Conservation (phyloP, 2,888 invertebrate species). For the Neoscelio sp. region DNA sequence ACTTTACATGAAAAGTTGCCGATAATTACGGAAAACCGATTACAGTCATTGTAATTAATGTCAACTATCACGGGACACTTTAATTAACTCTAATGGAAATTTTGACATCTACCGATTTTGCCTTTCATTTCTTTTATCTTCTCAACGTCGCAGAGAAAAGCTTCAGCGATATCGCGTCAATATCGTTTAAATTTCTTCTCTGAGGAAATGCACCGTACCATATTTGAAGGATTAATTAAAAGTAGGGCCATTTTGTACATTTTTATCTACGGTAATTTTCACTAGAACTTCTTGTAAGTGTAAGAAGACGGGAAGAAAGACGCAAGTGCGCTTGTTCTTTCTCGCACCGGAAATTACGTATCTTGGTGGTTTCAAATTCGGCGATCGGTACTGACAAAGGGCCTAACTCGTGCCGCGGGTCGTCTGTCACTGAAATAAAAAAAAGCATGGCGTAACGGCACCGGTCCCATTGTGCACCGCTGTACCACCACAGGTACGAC, state of each 20-base stretch:
- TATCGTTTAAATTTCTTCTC: too few relatives aligned
- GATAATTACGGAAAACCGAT: conserved; percentile 34
- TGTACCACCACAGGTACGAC: conserved; percentile 61
- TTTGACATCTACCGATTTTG: neutral
- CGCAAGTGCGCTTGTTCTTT: conserved; percentile 59
- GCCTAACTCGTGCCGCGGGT: conserved; percentile 67
- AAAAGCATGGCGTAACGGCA: conserved; percentile 74
- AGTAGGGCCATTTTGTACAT: too few relatives aligned
- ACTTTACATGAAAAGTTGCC: conserved; percentile 28
- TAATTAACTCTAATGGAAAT: conserved; percentile 36
- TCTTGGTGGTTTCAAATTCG: conserved; percentile 65
- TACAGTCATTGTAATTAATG: conserved; percentile 40
- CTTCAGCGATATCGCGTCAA: too few relatives aligned
- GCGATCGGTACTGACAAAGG: conserved; percentile 63
- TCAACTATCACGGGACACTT: conserved; percentile 33
- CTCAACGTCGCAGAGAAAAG: too few relatives aligned
- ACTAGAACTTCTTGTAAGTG: too few relatives aligned
- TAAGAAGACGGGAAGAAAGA: conserved; percentile 37
- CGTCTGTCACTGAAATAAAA: conserved; percentile 71
- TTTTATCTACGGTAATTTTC: too few relatives aligned
- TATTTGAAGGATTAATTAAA: too few relatives aligned
- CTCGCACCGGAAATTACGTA: conserved; percentile 62
- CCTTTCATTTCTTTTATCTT: conserved; percentile 3
- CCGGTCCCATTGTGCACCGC: conserved; percentile 63
- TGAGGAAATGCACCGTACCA: too few relatives aligned